Evolutionary conservation across 2,888 invertebrate genomes (phyloP).

Genomic region (Eupithecia tripunctaria): DNA sequence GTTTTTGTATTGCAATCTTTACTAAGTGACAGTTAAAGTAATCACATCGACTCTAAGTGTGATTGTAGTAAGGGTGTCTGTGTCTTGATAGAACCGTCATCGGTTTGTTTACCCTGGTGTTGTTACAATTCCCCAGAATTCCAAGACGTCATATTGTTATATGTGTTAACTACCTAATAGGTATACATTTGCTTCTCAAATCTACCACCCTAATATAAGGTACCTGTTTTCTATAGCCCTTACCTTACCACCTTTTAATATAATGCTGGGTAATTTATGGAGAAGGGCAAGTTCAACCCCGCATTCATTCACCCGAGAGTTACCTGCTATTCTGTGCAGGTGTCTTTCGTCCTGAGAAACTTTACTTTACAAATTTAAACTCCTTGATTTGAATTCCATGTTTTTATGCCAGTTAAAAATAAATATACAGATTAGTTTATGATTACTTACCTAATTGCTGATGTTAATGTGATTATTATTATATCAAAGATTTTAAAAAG

Average conservation of each 20-base stretch:
- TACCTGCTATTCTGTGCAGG: conserved; percentile 50
- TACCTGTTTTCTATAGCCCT: conserved; percentile 47
- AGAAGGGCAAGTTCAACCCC: conserved; percentile 62
- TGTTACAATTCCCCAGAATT: neutral
- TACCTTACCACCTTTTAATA: no score
- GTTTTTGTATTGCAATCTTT: no score
- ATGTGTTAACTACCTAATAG: no score
- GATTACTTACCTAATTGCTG: no score
- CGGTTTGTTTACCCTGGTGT: neutral
- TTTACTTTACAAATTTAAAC: neutral
- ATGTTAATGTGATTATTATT: no score
- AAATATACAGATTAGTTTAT: neutral
- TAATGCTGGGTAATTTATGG: conserved; percentile 59
- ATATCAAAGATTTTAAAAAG: neutral
- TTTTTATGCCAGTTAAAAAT: neutral
- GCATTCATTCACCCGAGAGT: conserved; percentile 59
- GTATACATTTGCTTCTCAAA: neutral
- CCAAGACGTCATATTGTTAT: neutral
- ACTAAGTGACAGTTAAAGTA: no score
- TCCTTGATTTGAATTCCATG: conserved; percentile 1
- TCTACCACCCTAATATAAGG: conserved; percentile 16
- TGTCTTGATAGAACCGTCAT: no score
- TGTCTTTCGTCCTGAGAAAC: conserved; percentile 50
- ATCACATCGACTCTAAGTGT: no score
- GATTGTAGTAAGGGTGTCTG: no score